phyloP scores from a whole-genome alignment of 2,113 vertebrate genomes.

The Lycocorax pyrrhopterus region DNA sequence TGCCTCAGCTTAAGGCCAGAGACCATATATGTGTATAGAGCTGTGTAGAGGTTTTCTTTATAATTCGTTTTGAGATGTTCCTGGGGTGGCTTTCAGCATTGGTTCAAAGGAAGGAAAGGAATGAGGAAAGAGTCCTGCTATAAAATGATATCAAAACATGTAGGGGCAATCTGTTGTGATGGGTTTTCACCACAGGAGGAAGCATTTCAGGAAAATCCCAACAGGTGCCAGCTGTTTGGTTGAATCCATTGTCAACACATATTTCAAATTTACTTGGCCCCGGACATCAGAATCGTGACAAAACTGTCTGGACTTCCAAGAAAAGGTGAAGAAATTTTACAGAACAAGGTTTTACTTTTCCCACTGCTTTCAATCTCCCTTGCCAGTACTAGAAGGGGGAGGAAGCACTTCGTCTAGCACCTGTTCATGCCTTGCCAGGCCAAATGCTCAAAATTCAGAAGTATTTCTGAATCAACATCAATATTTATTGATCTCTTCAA shows the following conservation, averaged over 20 bases:
- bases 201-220: background rate
- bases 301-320: background rate
- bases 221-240: background rate
- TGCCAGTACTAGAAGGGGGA: background rate
- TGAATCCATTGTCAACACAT: background rate
- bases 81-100: background rate
- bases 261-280: background rate
- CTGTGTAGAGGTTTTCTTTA: background rate
- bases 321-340: background rate
- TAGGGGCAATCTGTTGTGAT: background rate
- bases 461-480: background rate
- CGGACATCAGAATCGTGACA: background rate
- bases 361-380: background rate
- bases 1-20: background rate
- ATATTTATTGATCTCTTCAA: background rate
- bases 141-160: background rate
- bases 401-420: background rate
- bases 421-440: background rate
- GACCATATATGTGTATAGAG: background rate
- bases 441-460: background rate
- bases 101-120: background rate
- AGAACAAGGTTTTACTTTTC: background rate
- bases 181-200: background rate
- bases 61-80: background rate
- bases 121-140: background rate